A percentile compares a stretch with the other conserved stretches of the same genome.
Evolutionary conservation across 2,113 vertebrate genomes (phyloP).

Genomic region (Phalacrocorax pelagicus): DNA sequence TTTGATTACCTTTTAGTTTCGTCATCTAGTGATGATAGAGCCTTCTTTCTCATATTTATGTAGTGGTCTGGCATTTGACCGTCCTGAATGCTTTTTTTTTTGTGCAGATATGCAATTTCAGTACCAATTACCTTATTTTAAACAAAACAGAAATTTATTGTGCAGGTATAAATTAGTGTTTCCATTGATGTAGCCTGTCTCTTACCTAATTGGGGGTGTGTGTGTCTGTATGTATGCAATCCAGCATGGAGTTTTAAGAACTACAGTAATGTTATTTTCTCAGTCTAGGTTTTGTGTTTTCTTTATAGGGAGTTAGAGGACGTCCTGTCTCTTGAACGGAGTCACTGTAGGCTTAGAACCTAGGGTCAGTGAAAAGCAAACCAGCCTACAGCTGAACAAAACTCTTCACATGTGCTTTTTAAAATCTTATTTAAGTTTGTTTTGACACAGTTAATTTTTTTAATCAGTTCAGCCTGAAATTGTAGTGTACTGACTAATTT

Average conservation of each 20-base stretch:
- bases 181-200: neutral
- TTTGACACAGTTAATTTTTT: neutral
- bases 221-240: neutral
- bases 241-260: neutral
- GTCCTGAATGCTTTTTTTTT: neutral
- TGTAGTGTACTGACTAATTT: neutral
- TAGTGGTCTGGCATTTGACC: neutral
- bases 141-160: neutral
- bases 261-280: neutral
- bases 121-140: neutral
- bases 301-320: neutral
- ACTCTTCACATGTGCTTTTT: neutral
- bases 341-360: neutral
- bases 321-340: neutral
- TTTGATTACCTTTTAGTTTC: neutral
- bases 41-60: neutral
- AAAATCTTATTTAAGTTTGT: neutral
- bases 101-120: neutral
- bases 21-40: neutral
- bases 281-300: neutral
- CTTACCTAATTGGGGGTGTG: neutral
- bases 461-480: neutral
- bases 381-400: neutral
- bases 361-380: neutral
- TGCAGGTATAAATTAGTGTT: neutral